phyloP scores from a whole-genome alignment of 1,140 invertebrate genomes.

The Nasonia vitripennis region DNA sequence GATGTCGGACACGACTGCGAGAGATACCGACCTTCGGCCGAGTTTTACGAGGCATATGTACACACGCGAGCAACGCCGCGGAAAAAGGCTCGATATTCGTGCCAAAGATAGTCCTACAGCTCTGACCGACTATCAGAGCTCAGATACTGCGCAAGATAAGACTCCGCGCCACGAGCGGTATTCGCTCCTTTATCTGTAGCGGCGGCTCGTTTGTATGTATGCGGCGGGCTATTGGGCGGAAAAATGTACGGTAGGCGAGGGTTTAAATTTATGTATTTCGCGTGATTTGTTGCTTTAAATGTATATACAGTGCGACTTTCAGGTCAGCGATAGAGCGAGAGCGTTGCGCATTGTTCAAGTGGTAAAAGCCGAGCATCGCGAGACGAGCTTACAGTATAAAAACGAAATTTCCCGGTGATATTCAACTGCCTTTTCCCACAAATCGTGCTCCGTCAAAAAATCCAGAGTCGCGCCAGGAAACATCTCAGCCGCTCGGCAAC shows the following conservation, averaged over 20 bases:
- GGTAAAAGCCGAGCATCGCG: too few species aligned
- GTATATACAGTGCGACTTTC: not conserved
- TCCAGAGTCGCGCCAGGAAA: not conserved
- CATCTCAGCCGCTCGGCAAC: not conserved
- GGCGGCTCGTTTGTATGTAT: not conserved
- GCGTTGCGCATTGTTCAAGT: not conserved
- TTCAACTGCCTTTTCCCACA: too few species aligned
- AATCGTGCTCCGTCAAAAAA: not conserved
- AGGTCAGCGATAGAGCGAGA: not conserved
- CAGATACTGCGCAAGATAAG: slow-evolving; percentile 42
- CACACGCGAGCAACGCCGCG: too few species aligned
- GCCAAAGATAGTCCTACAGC: slow-evolving; percentile 34
- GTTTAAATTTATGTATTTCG: not conserved
- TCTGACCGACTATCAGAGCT: slow-evolving; percentile 37
- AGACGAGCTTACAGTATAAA: too few species aligned
- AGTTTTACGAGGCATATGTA: slow-evolving; percentile 24
- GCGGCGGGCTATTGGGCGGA: not conserved
- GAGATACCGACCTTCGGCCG: slow-evolving; percentile 31
- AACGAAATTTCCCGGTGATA: too few species aligned
- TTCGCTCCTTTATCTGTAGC: not conserved
- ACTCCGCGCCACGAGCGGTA: not conserved
- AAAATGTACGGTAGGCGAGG: not conserved
- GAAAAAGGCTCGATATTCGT: slow-evolving; percentile 29
- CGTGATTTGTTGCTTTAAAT: not conserved
- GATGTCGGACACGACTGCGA: slow-evolving; percentile 22